Base-by-base conservation (phyloP, 1,140 invertebrate genomes). In the Drosophila simulans region DNA sequence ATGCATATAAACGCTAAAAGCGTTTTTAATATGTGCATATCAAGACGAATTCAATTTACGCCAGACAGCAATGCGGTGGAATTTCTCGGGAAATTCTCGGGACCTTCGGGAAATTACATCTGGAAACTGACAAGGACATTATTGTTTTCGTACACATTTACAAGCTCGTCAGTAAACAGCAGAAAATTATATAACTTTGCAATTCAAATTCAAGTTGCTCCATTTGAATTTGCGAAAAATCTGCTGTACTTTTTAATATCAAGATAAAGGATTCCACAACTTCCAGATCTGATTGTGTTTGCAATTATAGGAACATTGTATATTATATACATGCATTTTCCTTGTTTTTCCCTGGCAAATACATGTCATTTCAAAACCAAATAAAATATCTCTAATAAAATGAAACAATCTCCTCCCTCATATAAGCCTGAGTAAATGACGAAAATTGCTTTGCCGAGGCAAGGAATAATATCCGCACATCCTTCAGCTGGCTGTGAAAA, bases 371-470 rank as follows among this genome's bases (percentile, higher is more conserved):
- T 56, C 11, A 10, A 49, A 42, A 17, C 25, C 37, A 43, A 27
- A 40, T 63, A 52, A 68, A 68, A 20, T 15, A 15, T 4, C 4
- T 27, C 12, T 42, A 60, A 63, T 64, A 66, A 64, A 40, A 49
- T 43, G 27, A 69, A 70, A 37, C 63, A 70, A 56, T 70, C 55
- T 56, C 12, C 22, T 27, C 51, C 63, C 51, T 20, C 15, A 45
- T 5, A 40, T 49, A 51, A 17, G 66, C 63, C 69, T 56, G 51
- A 56, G 66, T 25, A 56, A 45, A 11, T 22, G 43, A 34, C 35
- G 66, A 57, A 71, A 71, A 71, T 70, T 71, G 68, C 51, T 71
- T 69, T 42, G 68, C 52, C 52, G 40, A 15, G 64, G 51, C 43
- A 42, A 40, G 27, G 27, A 56, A 49, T 13, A 71, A 70, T 57